These are phyloP conservation scores for Lophura nycthemera DNA, from an alignment of 2,113 vertebrate genomes.

Conservation along the genomic window DNA sequence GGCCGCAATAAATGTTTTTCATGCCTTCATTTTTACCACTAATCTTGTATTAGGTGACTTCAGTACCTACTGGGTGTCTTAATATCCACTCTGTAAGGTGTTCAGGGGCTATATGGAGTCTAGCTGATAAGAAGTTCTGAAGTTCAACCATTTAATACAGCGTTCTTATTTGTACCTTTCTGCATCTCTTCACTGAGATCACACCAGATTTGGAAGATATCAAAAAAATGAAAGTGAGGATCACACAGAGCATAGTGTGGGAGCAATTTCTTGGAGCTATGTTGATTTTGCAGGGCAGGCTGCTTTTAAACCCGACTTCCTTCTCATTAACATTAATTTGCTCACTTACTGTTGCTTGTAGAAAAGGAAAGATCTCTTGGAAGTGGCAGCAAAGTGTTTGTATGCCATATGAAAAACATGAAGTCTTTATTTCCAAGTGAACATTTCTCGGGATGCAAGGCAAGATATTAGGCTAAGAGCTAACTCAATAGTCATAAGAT, in stretches of 20 bases:
- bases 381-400: not conserved
- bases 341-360: not conserved
- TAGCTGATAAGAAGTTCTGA: not conserved
- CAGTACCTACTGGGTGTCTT: not conserved
- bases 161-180: not conserved
- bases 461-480: not conserved
- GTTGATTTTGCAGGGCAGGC: not conserved
- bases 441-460: not conserved
- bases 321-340: not conserved
- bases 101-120: too few relatives aligned
- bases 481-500: accelerated
- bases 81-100: not conserved
- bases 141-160: not conserved
- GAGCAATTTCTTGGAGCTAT: not conserved
- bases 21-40: not conserved
- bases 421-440: not conserved
- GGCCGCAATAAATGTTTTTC: not conserved
- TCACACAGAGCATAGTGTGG: not conserved
- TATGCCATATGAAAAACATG: accelerated
- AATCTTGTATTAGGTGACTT: not conserved
- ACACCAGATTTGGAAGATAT: not conserved
- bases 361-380: not conserved
- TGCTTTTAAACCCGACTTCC: not conserved
- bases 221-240: not conserved
- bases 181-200: not conserved